Evolutionary conservation across 1,140 invertebrate genomes (phyloP).

Genomic region (Drosophila pseudoananassae): DNA sequence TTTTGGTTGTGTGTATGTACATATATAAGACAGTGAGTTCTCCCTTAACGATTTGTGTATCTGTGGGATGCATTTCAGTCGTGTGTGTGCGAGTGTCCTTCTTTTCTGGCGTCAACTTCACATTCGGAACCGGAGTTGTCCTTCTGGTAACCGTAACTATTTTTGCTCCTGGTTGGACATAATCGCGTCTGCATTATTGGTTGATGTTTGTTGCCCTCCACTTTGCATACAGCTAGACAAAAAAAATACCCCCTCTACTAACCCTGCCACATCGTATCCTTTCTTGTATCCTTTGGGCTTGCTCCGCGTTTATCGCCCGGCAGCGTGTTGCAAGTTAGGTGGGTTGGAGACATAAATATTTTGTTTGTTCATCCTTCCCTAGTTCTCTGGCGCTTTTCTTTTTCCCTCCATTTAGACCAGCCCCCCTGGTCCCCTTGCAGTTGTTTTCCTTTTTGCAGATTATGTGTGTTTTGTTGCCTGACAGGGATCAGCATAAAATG

Average conservation of each 20-base stretch:
- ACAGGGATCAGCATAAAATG: conserved; percentile 84
- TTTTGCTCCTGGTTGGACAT: conserved; percentile 73
- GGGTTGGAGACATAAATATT: conserved; percentile 71
- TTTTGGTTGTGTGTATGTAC: conserved; percentile 5
- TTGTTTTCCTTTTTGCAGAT: conserved; percentile 84
- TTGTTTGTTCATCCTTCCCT: conserved; percentile 64
- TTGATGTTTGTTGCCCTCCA: conserved; percentile 79
- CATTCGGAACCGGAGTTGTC: conserved; percentile 64
- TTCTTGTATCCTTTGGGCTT: conserved; percentile 17
- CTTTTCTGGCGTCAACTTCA: conserved; percentile 70
- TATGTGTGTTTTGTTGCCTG: conserved; percentile 84
- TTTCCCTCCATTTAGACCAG: conserved; percentile 1
- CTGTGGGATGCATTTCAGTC: conserved; percentile 21
- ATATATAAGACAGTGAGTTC: neutral
- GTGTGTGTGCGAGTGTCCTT: conserved; percentile 34
- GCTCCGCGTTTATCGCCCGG: conserved; percentile 63
- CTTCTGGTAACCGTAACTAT: conserved; percentile 55
- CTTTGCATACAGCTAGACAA: conserved; percentile 49
- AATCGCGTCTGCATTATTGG: conserved; percentile 84
- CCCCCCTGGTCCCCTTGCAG: conserved; percentile 29
- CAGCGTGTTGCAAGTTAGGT: conserved; percentile 50
- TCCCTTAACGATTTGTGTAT: conserved; percentile 37
- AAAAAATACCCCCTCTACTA: conserved; percentile 18
- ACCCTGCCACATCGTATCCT: conserved; percentile 3
- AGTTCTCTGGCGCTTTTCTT: conserved; percentile 17